Percentiles rank a stretch among this genome's conserved stretches.
Conservation (phyloP, 1,140 invertebrate species). For the Sinella curviseta region DNA sequence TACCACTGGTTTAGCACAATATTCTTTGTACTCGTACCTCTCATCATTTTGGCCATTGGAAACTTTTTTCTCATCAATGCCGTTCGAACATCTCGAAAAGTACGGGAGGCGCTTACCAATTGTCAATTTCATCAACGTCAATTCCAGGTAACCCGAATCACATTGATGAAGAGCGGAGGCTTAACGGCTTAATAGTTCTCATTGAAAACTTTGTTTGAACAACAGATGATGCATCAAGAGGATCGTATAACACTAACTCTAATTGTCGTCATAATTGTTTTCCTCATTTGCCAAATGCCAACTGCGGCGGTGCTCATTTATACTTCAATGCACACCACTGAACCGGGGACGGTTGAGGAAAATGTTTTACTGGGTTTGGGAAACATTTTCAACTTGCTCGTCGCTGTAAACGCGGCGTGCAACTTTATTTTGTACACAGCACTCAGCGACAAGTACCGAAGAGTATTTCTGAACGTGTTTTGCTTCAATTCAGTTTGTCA, state of each 20-base stretch:
- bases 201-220: not conserved
- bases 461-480: constrained; percentile 39
- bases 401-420: constrained; percentile 62
- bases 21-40: constrained; percentile 67
- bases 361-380: constrained; percentile 55
- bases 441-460: constrained; percentile 73
- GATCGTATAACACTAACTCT: constrained; percentile 74
- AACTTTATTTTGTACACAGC: constrained; percentile 66
- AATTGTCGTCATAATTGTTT: constrained; percentile 72
- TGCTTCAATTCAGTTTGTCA: not conserved
- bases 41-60: constrained; percentile 67
- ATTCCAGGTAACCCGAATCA: constrained; percentile 19
- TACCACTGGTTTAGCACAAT: constrained; percentile 69
- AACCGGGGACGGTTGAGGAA: constrained; percentile 41
- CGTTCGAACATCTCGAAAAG: constrained; percentile 53
- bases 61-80: constrained; percentile 70
- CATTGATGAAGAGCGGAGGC: not conserved
- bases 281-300: constrained; percentile 73
- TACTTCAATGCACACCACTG: constrained; percentile 56
- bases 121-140: constrained; percentile 39
- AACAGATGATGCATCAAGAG: constrained; percentile 59
- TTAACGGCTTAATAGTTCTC: not conserved
- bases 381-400: constrained; percentile 73
- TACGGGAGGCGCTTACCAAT: constrained; percentile 47
- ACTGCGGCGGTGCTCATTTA: constrained; percentile 63